Evolutionary conservation across 2,888 invertebrate species (phyloP).

Genomic region (Cheilosia vulpina): DNA sequence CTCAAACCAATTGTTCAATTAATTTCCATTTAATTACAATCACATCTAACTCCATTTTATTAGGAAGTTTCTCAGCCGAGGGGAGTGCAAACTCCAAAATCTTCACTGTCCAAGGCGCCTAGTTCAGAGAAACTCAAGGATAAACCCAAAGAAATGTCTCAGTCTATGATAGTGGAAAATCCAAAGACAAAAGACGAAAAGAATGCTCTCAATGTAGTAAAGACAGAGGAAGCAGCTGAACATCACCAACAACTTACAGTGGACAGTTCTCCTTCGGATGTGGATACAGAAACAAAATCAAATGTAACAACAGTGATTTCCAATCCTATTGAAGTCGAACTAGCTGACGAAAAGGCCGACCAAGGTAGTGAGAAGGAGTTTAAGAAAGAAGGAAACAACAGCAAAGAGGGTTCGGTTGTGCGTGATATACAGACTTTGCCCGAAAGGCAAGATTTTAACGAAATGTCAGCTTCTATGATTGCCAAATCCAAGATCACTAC

Average conservation of each 20-base stretch:
- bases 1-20: not conserved
- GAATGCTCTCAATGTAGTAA: slow-evolving; percentile 82
- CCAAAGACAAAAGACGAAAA: slow-evolving; percentile 83
- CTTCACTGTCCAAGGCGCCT: slow-evolving; percentile 76
- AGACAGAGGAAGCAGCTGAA: slow-evolving; percentile 79
- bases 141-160: slow-evolving; percentile 77
- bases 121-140: slow-evolving; percentile 78
- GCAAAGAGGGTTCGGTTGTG: slow-evolving; percentile 81
- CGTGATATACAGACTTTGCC: slow-evolving; percentile 79
- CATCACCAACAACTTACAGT: slow-evolving; percentile 24
- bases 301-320: slow-evolving; percentile 56
- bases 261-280: slow-evolving; percentile 59
- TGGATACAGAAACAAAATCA: slow-evolving; percentile 62
- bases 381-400: slow-evolving; percentile 80
- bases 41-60: slow-evolving; percentile 42
- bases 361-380: slow-evolving; percentile 80
- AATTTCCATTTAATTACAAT: slow-evolving; percentile 36
- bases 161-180: slow-evolving; percentile 70
- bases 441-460: slow-evolving; percentile 76
- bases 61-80: slow-evolving; percentile 78
- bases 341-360: slow-evolving; percentile 81
- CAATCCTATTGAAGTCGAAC: slow-evolving; percentile 63
- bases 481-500: slow-evolving; percentile 90
- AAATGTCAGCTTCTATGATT: slow-evolving; percentile 87
- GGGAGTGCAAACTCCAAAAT: slow-evolving; percentile 79